phyloP scores from a whole-genome alignment of 2,113 vertebrate species.

The Sander lucioperca region DNA sequence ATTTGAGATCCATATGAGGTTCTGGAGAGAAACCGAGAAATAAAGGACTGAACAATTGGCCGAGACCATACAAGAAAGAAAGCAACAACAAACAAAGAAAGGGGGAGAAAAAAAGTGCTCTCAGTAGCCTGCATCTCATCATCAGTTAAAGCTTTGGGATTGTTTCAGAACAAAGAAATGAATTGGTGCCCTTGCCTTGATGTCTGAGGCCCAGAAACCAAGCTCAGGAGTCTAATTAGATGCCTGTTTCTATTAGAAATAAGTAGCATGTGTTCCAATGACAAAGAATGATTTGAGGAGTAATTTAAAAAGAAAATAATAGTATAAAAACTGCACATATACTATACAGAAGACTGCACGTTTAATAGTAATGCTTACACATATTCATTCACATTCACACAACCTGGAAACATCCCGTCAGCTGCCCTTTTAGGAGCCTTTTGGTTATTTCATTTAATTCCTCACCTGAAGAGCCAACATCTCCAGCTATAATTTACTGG shows the following conservation, averaged over 20 bases:
- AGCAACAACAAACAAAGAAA: conserved; percentile 18
- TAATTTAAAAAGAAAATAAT: background rate
- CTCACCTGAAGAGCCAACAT: conserved; percentile 4
- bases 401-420: background rate
- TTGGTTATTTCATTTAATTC: conserved; percentile 12
- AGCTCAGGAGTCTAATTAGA: conserved; percentile 30
- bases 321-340: background rate
- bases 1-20: conserved; percentile 43
- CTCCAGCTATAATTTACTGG: background rate
- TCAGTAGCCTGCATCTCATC: conserved; percentile 14
- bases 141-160: conserved; percentile 2
- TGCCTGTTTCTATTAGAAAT: conserved; percentile 27
- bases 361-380: background rate
- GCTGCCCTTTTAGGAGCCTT: conserved; percentile 2
- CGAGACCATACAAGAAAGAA: conserved; percentile 3
- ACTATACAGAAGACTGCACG: background rate
- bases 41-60: conserved; percentile 24
- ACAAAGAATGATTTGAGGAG: background rate
- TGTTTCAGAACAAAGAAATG: conserved; percentile 42
- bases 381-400: background rate
- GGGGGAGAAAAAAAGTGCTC: background rate
- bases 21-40: conserved; percentile 22
- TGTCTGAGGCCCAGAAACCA: conserved; percentile 24
- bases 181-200: conserved; percentile 22
- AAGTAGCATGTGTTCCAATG: conserved; percentile 2